Evolutionary conservation across 2,888 invertebrate genomes (phyloP), one percentile per base, ranked within the genome.

Genomic region (Athalia rosae): DNA sequence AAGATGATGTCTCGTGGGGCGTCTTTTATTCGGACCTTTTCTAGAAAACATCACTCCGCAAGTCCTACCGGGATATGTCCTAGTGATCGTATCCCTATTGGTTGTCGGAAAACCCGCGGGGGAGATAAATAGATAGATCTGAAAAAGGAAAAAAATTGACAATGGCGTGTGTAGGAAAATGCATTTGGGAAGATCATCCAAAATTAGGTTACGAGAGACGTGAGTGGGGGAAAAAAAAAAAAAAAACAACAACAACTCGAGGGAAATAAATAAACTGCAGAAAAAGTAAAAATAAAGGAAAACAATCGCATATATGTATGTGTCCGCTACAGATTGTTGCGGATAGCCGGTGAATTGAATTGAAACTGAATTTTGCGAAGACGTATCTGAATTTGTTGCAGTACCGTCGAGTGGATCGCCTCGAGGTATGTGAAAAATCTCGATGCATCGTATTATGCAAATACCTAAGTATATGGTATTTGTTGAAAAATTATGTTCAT

Each of bases 401-500:
- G 53, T 15, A 53, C 15, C 56, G 11, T 71, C 58, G 43, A 13
- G 45, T 71, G 45, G 58, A 71, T 71, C 58, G 58, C 4, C 8
- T 41, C 48, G 71, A 56, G 59, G 41, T 59, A 43, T 43, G 71
- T 43, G 71, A 71, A 56, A 71, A 48, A 71, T 59, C 59, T 58
- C 58, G 71, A 71, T 71, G 56, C 74, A 74, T 61, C 59, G 74
- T 59, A 41, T 74, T 74, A 61, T 48, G 74, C 9, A 74, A 74
- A 74, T 74, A 53, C 28, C 9, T 28, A 48, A 74, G 28, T 28
- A 28, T 48, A 45, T n/a, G 45, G 71, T 43, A 61, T 74, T 62
- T 28, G 15, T 48, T 50, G 59, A 15, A 62, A 28, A 74, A 74
- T 74, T 74, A 74, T 74, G 48, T 43, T 48, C 11, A 74, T 74